Evolutionary conservation across 2,888 invertebrate genomes (phyloP), one percentile per base, ranked within the genome.

Genomic region (Anarsia innoxiella): DNA sequence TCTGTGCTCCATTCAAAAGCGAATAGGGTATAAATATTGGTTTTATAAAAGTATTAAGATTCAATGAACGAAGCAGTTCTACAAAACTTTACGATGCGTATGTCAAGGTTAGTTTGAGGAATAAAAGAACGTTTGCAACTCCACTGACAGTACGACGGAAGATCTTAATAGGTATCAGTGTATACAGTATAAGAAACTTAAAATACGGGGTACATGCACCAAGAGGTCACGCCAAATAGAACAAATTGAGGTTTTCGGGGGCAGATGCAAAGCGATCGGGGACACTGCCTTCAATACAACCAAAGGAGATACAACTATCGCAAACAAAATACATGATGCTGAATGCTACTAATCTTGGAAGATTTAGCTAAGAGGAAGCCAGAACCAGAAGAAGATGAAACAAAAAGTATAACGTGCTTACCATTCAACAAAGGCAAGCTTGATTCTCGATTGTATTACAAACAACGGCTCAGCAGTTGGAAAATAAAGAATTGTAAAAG

Each of bases 151-250:
- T 41, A 58, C 43, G 54, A 53, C 49, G 51, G 50, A 56, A 59
- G 47, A 59, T 56, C 42, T 61, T 46, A 41, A 51, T 12, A 34
- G 45, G 46, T 55, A 53, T n/a, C n/a, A 47, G 49, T 64, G 61
- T 58, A 60, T 59, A 58, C n/a, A n/a, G n/a, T n/a, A n/a, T 55
- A 58, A 54, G 54, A 69, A 61, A 64, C 71, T 71, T 74, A 70
- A 52, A 55, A 62, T 74, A 71, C 12, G 72, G 74, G 66, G 53
- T 66, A 59, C 86, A 86, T 86, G 86, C 86, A 77, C 85, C 85
- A 84, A 85, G 85, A 85, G 69, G 85, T 82, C 86, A 86, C 86
- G 86, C 86, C 86, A 85, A 80, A 71, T 69, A 75, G 75, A 75
- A 41, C 37, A 34, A 60, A 48, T 55, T 68, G 61, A 69, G 69